These are phyloP conservation scores for Brachylomia viminalis DNA, from an alignment of 2,888 invertebrate genomes.

Conservation along the genomic window DNA sequence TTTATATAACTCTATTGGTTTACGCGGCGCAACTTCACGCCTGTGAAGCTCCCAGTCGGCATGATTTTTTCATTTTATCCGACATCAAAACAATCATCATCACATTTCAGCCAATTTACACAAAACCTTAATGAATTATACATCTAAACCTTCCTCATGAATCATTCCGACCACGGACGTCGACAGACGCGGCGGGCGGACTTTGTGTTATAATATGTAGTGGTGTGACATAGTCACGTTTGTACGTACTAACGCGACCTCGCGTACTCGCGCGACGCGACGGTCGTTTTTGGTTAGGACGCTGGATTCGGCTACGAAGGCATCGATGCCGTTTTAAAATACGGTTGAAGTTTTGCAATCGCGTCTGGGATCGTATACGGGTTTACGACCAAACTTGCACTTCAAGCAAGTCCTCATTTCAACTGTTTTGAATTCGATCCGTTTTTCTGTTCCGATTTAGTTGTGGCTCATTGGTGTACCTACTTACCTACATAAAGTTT, in stretches of 20 bases:
- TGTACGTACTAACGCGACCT: neutral
- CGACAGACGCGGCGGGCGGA: neutral
- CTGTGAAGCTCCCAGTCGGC: no score
- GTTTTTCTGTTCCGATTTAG: conserved; percentile 66
- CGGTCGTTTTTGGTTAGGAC: neutral
- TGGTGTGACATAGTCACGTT: neutral
- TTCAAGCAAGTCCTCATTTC: conserved; percentile 66
- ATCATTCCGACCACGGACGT: neutral
- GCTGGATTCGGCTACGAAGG: neutral
- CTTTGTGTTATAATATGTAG: neutral
- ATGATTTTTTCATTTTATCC: no score
- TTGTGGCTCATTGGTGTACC: conserved; percentile 32
- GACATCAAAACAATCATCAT: no score
- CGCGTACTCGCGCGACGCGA: no score
- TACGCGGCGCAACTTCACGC: no score
- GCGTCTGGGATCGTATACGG: conserved; percentile 68
- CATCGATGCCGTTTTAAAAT: conserved; percentile 58
- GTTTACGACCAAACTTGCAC: conserved; percentile 72
- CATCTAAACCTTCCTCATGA: neutral
- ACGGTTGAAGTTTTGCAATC: conserved; percentile 70
- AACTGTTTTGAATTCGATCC: conserved; percentile 62
- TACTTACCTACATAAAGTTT: conserved; percentile 16
- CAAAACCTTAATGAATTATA: neutral
- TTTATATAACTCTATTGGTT: no score
- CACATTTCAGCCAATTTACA: neutral